Percentiles rank a stretch among this genome's conserved stretches.
phyloP scores from a whole-genome alignment of 2,888 invertebrate species.

The Idaea dimidiata region DNA sequence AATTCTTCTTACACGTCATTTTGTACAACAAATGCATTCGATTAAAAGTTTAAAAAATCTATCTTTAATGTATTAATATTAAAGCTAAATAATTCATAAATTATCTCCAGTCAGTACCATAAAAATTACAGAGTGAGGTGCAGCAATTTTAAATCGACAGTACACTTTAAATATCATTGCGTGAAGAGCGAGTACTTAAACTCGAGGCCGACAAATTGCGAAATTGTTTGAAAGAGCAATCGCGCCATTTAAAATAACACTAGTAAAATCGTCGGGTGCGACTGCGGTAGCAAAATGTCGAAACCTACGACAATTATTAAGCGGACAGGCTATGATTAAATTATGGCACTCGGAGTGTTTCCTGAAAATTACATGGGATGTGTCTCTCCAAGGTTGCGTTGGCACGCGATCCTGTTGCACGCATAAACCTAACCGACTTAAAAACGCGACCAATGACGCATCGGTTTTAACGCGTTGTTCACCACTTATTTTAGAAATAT shows the following conservation, averaged over 20 bases:
- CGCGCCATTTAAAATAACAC: constrained; percentile 47
- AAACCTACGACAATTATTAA: constrained; percentile 74
- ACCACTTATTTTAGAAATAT: constrained; percentile 57
- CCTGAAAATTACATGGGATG: constrained; percentile 80
- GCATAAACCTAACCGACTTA: constrained; percentile 65
- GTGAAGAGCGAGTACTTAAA: constrained; percentile 23
- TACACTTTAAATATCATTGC: constrained; percentile 19
- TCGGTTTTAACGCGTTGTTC: constrained; percentile 69
- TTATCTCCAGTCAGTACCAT: neutral
- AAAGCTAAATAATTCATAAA: neutral
- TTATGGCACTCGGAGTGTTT: constrained; percentile 77
- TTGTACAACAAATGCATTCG: neutral
- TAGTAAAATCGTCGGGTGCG: constrained; percentile 43
- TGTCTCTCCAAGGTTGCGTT: constrained; percentile 71
- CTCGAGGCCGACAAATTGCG: constrained; percentile 28
- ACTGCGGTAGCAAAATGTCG: constrained; percentile 64
- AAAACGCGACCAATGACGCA: constrained; percentile 75
- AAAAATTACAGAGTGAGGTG: neutral
- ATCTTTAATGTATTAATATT: constrained; percentile 4
- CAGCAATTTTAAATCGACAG: neutral
- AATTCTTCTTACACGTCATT: constrained; percentile 3
- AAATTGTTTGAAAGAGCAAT: constrained; percentile 42
- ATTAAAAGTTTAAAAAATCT: constrained; percentile 7
- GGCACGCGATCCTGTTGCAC: constrained; percentile 74
- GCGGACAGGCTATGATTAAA: constrained; percentile 77